phyloP scores from a whole-genome alignment of 2,888 invertebrate genomes.

The Deroplatys truncata region DNA sequence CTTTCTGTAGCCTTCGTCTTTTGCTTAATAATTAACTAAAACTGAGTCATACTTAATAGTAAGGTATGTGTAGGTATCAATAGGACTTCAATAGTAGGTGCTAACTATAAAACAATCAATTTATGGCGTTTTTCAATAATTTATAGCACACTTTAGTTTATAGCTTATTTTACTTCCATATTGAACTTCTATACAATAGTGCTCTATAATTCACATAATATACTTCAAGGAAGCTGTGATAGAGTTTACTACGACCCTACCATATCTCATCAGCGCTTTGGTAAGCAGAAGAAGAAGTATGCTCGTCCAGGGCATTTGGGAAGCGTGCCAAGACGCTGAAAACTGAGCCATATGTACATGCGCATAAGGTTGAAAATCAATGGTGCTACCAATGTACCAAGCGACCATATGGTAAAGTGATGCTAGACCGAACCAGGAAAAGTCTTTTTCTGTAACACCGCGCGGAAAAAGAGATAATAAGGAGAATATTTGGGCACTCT shows the following conservation, averaged over 20 bases:
- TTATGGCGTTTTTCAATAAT: too few relatives aligned
- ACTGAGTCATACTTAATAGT: neutral
- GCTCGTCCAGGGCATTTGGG: neutral
- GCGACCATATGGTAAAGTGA: neutral
- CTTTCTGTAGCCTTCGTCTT: neutral
- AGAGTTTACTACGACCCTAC: constrained; percentile 6
- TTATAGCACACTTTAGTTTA: too few relatives aligned
- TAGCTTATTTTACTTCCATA: too few relatives aligned
- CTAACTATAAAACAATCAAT: too few relatives aligned
- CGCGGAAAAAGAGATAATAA: neutral
- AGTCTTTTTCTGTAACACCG: neutral
- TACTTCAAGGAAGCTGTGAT: neutral
- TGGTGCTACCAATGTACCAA: neutral
- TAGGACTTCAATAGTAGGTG: too few relatives aligned
- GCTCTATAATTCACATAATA: too few relatives aligned
- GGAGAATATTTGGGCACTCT: neutral
- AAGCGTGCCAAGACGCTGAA: constrained; percentile 5
- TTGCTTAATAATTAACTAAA: neutral
- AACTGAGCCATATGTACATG: neutral
- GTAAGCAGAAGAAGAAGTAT: neutral
- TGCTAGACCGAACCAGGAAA: neutral
- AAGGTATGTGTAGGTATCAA: too few relatives aligned
- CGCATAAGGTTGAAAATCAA: neutral
- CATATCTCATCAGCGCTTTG: constrained; percentile 9
- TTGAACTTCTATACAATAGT: too few relatives aligned